Conservation (phyloP, 2,113 vertebrate species). For the Mustelus asterias region DNA sequence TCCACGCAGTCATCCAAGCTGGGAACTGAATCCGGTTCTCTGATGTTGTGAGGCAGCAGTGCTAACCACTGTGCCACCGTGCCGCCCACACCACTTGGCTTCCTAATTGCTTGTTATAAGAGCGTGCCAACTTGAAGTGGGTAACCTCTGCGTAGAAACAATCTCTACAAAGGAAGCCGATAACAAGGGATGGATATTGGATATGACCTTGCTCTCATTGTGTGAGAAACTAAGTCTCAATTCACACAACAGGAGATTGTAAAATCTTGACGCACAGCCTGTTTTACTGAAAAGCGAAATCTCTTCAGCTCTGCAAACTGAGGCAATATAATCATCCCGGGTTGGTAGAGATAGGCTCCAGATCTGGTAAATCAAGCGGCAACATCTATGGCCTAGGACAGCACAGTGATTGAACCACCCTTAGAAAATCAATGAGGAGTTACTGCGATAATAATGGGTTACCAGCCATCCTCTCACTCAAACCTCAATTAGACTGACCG, state of each 20-base stretch:
- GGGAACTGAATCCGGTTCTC: too few species aligned
- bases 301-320: not conserved
- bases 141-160: not conserved
- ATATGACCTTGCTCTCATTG: not conserved
- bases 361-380: not conserved
- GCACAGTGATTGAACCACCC: not conserved
- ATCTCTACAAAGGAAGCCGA: not conserved
- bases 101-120: not conserved
- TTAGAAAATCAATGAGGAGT: not conserved
- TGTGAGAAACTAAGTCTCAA: not conserved
- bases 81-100: not conserved
- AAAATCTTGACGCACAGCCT: not conserved
- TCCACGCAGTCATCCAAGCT: too few species aligned
- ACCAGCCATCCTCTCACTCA: not conserved
- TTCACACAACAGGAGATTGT: not conserved
- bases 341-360: not conserved
- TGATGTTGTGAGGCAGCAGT: too few species aligned
- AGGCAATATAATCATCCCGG: not conserved
- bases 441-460: not conserved
- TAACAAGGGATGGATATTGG: not conserved
- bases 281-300: not conserved
- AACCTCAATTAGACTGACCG: not conserved
- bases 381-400: not conserved
- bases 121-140: not conserved
- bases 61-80: too few species aligned